Conservation (phyloP, 2,113 vertebrate genomes). For the Antidorcas marsupialis region DNA sequence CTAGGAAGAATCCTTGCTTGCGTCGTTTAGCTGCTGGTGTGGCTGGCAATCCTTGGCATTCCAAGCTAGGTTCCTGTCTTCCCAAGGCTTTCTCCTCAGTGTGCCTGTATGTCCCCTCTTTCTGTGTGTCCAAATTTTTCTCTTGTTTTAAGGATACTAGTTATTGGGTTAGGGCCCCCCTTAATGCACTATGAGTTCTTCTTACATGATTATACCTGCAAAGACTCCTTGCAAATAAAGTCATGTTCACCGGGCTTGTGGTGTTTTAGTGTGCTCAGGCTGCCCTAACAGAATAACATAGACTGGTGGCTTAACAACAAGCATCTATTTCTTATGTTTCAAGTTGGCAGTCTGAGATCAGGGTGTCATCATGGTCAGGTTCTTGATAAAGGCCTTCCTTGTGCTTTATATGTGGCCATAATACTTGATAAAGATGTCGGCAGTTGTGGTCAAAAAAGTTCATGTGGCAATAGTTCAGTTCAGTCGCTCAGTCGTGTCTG, state of each 20-base stretch:
- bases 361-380: not conserved
- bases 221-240: not conserved
- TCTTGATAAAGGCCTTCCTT: not conserved
- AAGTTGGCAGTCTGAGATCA: not conserved
- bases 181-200: not conserved
- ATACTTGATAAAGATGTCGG: not conserved
- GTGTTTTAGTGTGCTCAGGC: not conserved
- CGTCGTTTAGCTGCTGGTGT: not conserved
- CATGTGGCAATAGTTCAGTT: not conserved
- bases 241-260: not conserved
- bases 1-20: not conserved
- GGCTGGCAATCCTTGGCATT: not conserved
- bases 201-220: not conserved
- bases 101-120: not conserved
- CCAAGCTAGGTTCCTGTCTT: not conserved
- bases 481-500: rapidly evolving
- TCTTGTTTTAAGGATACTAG: not conserved
- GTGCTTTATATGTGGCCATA: not conserved
- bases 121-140: not conserved
- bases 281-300: not conserved
- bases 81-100: not conserved
- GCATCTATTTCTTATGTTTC: not conserved
- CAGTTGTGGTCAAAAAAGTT: not conserved
- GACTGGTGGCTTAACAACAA: not conserved
- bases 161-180: not conserved